phyloP scores from a whole-genome alignment of 2,113 vertebrate species.

The Myiozetetes cayanensis region DNA sequence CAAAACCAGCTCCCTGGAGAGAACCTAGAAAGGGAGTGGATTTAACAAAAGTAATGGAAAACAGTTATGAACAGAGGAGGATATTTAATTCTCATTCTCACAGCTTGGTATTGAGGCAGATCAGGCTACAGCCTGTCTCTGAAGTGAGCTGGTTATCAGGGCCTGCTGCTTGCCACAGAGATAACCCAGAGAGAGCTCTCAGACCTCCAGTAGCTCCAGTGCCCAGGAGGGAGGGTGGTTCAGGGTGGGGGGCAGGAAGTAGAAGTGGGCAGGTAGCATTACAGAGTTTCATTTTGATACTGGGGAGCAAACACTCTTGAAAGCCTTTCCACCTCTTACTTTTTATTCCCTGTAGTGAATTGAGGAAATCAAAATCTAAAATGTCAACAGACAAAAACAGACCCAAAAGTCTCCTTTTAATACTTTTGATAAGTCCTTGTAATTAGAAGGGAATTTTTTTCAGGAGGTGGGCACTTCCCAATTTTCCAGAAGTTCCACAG shows the following conservation, averaged over 20 bases:
- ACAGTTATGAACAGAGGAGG: neutral
- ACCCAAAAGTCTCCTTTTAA: neutral
- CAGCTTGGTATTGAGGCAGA: neutral
- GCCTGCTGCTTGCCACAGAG: neutral
- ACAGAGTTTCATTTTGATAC: neutral
- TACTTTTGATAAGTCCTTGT: neutral
- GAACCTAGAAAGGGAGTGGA: neutral
- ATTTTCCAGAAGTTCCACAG: neutral
- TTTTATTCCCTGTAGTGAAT: neutral
- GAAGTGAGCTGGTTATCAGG: neutral
- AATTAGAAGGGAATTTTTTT: neutral
- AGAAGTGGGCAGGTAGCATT: neutral
- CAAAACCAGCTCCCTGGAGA: neutral
- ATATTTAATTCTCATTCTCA: neutral
- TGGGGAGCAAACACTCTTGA: rapidly evolving
- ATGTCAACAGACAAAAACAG: neutral
- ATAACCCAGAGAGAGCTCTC: neutral
- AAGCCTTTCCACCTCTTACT: neutral
- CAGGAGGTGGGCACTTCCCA: neutral
- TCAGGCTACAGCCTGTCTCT: neutral
- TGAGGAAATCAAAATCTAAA: neutral
- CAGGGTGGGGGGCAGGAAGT: neutral
- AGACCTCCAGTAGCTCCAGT: neutral
- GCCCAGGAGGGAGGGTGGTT: neutral
- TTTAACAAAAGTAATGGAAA: neutral